Conservation (phyloP, 1,140 invertebrate species). For the Mya arenaria region DNA sequence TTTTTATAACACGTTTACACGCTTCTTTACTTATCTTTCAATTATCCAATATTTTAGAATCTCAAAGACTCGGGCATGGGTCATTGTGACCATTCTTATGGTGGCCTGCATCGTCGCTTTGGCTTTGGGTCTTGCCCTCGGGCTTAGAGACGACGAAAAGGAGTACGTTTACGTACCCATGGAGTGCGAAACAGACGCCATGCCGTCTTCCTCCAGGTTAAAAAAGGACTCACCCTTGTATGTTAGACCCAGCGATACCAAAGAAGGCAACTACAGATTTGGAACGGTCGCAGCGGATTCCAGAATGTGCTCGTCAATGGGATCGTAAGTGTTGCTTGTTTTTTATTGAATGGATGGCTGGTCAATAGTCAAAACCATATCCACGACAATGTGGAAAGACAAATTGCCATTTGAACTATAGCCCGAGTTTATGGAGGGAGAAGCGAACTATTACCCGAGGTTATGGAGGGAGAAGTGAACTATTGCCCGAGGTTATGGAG, state of each 20-base stretch:
- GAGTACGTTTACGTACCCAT: not conserved
- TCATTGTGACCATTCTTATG: constrained; percentile 2
- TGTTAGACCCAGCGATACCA: not conserved
- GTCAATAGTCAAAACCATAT: not conserved
- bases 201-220: constrained; percentile 26
- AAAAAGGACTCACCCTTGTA: constrained; percentile 21
- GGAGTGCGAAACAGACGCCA: not conserved
- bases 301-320: not conserved
- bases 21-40: too few relatives aligned
- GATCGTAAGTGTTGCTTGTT: constrained; percentile 45
- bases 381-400: not conserved
- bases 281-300: constrained; percentile 27
- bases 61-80: constrained; percentile 20
- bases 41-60: constrained; percentile 19
- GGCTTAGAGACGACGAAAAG: not conserved
- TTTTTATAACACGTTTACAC: too few relatives aligned
- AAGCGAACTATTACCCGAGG: too few relatives aligned
- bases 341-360: not conserved
- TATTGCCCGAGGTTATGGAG: too few relatives aligned
- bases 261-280: constrained; percentile 34
- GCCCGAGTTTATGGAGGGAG: too few relatives aligned
- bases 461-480: too few relatives aligned
- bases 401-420: not conserved
- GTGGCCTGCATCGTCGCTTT: constrained; percentile 27
- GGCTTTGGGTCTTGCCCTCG: constrained; percentile 19